Evolutionary conservation across 2,797 vertebrate genomes (phyloP), one percentile per base, ranked within the genome.

Genomic region (Oreochromis mossambicus): DNA sequence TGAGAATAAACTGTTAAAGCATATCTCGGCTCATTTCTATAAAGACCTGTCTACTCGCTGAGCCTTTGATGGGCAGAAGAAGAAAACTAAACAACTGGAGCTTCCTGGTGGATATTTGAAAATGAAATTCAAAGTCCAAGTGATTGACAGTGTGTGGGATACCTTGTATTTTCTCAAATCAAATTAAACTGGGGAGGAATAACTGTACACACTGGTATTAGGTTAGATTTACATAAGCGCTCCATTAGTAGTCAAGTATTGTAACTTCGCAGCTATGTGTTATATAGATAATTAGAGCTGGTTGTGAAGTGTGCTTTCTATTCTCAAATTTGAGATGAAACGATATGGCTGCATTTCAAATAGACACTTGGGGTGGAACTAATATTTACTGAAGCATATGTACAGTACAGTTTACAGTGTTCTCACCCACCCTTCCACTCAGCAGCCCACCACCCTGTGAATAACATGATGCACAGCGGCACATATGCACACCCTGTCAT

Each of bases 221-320:
- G 81, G 77, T 55, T 21, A 13, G 87, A 89, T 89, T 89, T 91
- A 85, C 85, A 91, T 91, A 89, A 92, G 87, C 66, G 79, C 89
- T 84, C 52, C 80, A 94, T 92, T 90, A 89, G 80, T 41, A 94
- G 88, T 94, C 91, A 90, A 93, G 90, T 82, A 83, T 63, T 86
- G 87, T 78, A 88, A 86, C 79, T 86, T 88, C 46, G 78, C 80
- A 73, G 78, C 68, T 81, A 86, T 80, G 79, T 50, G 77, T 80
- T 81, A 91, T 77, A 89, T 83, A 86, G 83, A 80, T 90, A 92
- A 94, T 94, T 92, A 86, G 36, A 88, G 77, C 70, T 66, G 87
- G 21, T 70, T 63, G 58, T 90, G 82, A 92, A 89, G 89, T 55
- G 29, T 3, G 52, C 73, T 86, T 87, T 84, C 73, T 63, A 13